A percentile compares a stretch with the other conserved stretches of the same genome.
These are phyloP conservation scores for Cassiopea andromeda DNA, from an alignment of 30 jellyfish, hydroid and myxozoan species.

Conservation along the genomic window DNA sequence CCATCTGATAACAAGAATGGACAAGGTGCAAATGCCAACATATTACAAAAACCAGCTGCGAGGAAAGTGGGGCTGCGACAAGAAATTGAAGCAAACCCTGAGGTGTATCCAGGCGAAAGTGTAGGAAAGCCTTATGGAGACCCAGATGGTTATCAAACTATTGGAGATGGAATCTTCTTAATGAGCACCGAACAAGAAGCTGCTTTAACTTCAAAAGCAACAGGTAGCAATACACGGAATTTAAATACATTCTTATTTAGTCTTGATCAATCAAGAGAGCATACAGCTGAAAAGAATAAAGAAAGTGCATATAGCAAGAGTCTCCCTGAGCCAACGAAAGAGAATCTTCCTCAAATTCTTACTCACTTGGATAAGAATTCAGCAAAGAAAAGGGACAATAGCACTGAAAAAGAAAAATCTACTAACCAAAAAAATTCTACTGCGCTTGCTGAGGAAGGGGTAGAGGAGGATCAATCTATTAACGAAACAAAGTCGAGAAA, in stretches of 20 bases:
- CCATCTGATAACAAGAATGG: background rate
- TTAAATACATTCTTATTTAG: conserved; percentile 12
- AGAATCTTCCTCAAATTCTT: conserved; percentile 43
- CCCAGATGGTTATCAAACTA: conserved; percentile 90
- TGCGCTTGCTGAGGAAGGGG: too few relatives aligned
- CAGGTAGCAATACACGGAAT: conserved; percentile 26
- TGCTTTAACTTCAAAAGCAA: conserved; percentile 14
- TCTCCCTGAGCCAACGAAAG: conserved; percentile 40
- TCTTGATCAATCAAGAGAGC: background rate
- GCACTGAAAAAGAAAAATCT: conserved; percentile 21
- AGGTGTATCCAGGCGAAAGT: conserved; percentile 51
- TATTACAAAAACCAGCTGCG: background rate
- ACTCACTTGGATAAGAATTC: conserved; percentile 24
- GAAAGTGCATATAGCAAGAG: background rate
- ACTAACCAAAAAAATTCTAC: background rate
- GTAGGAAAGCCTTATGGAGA: conserved; percentile 93
- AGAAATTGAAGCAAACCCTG: conserved; percentile 76
- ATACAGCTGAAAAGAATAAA: background rate
- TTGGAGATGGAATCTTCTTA: conserved; percentile 91
- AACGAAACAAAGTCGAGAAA: background rate
- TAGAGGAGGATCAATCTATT: background rate
- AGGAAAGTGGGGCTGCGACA: conserved; percentile 35
- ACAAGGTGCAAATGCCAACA: background rate
- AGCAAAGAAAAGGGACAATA: background rate
- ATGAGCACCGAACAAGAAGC: conserved; percentile 70